Conservation (phyloP, 2,888 invertebrate species). For the Lordiphosa fenestrarum region DNA sequence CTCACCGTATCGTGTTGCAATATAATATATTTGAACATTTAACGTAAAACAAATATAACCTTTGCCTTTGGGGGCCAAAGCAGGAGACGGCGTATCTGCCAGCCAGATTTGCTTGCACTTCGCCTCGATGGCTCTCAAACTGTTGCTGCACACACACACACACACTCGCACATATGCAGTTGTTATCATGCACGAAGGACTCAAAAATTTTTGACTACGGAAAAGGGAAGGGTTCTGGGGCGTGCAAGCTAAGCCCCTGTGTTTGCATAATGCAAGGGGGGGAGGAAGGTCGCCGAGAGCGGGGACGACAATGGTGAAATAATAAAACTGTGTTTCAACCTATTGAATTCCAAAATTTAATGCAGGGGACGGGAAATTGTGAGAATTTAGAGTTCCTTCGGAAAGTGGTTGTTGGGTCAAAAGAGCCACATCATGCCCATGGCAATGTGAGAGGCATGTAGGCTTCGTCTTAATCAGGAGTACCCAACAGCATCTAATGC, state of each 20-base stretch:
- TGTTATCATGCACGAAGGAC: conserved; percentile 73
- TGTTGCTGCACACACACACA: conserved; percentile 48
- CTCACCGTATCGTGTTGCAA: conserved; percentile 50
- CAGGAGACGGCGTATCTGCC: neutral
- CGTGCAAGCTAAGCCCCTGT: conserved; percentile 37
- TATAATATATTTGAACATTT: conserved; percentile 77
- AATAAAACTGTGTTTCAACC: no score
- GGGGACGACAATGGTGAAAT: no score
- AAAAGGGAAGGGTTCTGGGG: conserved; percentile 25
- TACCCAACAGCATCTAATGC: no score
- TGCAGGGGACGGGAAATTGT: no score
- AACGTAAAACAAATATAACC: conserved; percentile 78
- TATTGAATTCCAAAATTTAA: no score
- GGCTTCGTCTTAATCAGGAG: no score
- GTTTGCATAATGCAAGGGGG: conserved; percentile 69
- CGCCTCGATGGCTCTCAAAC: conserved; percentile 69
- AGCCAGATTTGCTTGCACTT: conserved; percentile 33
- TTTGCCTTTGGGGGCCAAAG: conserved; percentile 48
- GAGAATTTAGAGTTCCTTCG: no score
- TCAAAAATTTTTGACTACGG: conserved; percentile 54
- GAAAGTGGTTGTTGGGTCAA: no score
- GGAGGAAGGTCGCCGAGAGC: conserved; percentile 30
- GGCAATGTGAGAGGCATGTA: no score
- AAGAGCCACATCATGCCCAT: no score
- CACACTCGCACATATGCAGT: conserved; percentile 32